Evolutionary conservation across 1,140 invertebrate species (phyloP), one percentile per base, ranked within the genome.

Genomic region (Neomicropteryx cornuta): DNA sequence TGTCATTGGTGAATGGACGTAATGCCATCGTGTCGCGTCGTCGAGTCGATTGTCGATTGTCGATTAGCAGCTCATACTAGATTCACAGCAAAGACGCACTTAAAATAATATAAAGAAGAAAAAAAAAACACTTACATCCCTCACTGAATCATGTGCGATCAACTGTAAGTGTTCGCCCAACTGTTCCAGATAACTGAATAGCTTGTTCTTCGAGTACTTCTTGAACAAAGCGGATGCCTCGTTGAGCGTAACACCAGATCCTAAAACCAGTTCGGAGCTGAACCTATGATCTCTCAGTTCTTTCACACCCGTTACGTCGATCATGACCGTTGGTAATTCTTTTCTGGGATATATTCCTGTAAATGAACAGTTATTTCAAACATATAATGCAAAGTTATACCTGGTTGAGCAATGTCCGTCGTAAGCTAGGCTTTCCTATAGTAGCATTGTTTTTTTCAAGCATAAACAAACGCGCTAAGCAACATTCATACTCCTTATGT

Each of bases 91-190:
- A n/a, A n/a, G n/a, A n/a, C n/a, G n/a, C n/a, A n/a, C n/a, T n/a
- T n/a, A n/a, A n/a, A n/a, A n/a, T 27, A 27, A 27, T 13, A 27
- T n/a, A n/a, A n/a, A n/a, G n/a, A n/a, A n/a, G n/a, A n/a, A n/a
- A n/a, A n/a, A n/a, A n/a, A n/a, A n/a, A n/a, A n/a, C n/a, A 69
- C 68, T 62, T 47, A 76, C 74, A 59, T 79, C 79, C 50, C 75
- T 55, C 8, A 80, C 68, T 5, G 76, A 66, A 5, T 74, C 63
- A 52, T 71, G 75, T 3, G 76, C 77, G 38, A 79, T 68, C 35
- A 76, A 50, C 49, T 77, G 71, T 16, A 79, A 66, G 42, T 60
- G 58, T 6, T 50, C 36, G 47, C 50, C 54, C 24, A 60, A 37
- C 37, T 56, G 45, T 10, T 39, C 38, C 27, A 57, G 58, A 38